These are phyloP conservation scores for Coreoperca whiteheadi DNA, from an alignment of 2,113 vertebrate genomes.

Conservation along the genomic window DNA sequence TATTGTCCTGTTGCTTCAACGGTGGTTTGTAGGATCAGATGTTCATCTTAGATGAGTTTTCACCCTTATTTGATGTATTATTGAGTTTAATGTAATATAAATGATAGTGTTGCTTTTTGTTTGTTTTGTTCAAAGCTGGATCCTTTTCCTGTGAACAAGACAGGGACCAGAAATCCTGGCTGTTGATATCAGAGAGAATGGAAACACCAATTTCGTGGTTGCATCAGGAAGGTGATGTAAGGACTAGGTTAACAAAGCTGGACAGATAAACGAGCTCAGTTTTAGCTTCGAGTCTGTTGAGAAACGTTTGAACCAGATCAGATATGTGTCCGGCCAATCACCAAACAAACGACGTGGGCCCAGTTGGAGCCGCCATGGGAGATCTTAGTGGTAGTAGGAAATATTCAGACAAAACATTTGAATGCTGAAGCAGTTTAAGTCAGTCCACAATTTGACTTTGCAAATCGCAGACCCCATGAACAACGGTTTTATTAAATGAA, in stretches of 20 bases:
- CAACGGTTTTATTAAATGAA: neutral
- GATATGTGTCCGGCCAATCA: neutral
- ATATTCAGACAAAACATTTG: too few relatives aligned
- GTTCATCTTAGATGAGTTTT: neutral
- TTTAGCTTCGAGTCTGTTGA: neutral
- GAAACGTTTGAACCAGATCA: neutral
- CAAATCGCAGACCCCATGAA: neutral
- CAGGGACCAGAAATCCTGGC: neutral
- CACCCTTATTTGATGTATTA: constrained; percentile 12
- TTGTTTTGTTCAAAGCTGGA: neutral
- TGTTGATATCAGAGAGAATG: constrained; percentile 14
- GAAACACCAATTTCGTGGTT: neutral
- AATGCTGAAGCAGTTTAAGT: neutral
- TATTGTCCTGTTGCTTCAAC: neutral
- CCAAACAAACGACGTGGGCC: neutral
- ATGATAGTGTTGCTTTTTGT: neutral
- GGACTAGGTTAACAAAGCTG: neutral
- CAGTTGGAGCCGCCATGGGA: too few relatives aligned
- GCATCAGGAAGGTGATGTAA: constrained; percentile 27
- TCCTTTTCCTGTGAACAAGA: neutral
- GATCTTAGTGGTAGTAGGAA: too few relatives aligned
- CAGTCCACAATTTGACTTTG: neutral
- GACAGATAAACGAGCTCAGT: neutral
- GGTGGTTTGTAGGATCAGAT: constrained; percentile 14
- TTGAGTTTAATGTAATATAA: constrained; percentile 9